Evolutionary conservation across 2,113 vertebrate genomes (phyloP), one percentile per base, ranked within the genome.

Genomic region (Vidua macroura): DNA sequence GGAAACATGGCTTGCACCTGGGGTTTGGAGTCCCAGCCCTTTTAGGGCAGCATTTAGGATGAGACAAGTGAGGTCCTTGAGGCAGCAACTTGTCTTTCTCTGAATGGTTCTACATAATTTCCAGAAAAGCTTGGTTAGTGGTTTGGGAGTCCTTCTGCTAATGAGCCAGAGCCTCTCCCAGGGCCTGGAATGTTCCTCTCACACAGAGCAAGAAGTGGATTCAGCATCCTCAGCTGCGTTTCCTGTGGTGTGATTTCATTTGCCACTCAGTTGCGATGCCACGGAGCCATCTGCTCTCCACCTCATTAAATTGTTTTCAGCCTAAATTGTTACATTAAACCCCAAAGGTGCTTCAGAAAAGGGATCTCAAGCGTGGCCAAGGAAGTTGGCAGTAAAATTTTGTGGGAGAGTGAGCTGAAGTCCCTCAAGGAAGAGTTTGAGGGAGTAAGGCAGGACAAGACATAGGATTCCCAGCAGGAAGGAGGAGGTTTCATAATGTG

Each of bases 291-390:
- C 89, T 95, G 93, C 46, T 62, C 64, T 28, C 63, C 44, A 55
- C 82, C 91, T 94, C 83, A 95, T 88, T 86, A 80, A 88, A 95
- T 94, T 91, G 67, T 91, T 95, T 30, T 13, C 76, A 77, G 67
- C 72, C 67, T 59, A 35, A 83, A 63, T 88, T 51, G 83, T 68
- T 83, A 15, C 35, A 64, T 31, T 8, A 91, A 88, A 73, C 58
- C 89, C 63, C 92, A 60, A 18, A 80, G 83, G 64, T 76, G 44
- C 89, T 92, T 58, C 72, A 64, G 62, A 5, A 51, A 48, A 55
- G 72, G 35, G 39, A 86, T 58, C 52, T 85, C 39, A 18, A 68
- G 76, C 53, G 4, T 4, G 48, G 41, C 53, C 58, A 21, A 68
- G 83, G 63, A 95, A 43, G 58, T 72, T 39, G 46, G 83, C 48